Base-by-base conservation (phyloP, 2,888 invertebrate genomes). In the Lordiphosa andalusiaca region DNA sequence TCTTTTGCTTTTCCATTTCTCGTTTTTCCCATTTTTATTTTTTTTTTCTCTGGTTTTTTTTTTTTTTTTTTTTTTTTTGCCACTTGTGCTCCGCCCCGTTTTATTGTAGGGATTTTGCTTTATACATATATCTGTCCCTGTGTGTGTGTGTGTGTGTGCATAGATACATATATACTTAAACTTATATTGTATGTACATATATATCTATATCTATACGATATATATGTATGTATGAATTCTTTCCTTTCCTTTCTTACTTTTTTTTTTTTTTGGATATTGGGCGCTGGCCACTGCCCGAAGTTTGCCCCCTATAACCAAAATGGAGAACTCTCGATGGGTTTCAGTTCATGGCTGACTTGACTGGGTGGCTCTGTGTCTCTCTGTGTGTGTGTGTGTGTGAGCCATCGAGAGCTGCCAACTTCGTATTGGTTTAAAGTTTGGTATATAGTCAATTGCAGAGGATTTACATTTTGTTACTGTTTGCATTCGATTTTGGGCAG, bases 51-150 rank as follows among this genome's bases (percentile, higher is more conserved):
- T n/a, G n/a, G n/a, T n/a, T n/a, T n/a, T 44, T 39, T 19, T 46
- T 37, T 48, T 53, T 25, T 51, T 44, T 39, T 19, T 46, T 37
- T 48, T 53, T 25, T 51, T 68, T 80, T 63, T 73, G 66, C 60
- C 68, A 81, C 85, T 85, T 76, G 78, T 84, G 85, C 86, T 78
- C 85, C 84, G 85, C 85, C 78, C 85, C 77, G 53, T 78, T 85
- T 78, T 85, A 81, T 84, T 85, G 77, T 84, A 84, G 85, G 85
- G 81, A 76, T 84, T 85, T 70, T 66, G 63, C 78, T 64, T 69
- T 58, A 67, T 80, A 69, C 39, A 39, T 54, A 63, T 39, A 40
- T 37, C 35, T 46, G 30, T 40, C 9, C 16, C 46, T 38, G 37
- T 39, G 19, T 62, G 41, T 52, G 36, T 76, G 54, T 66, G 51